A percentile compares a stretch with the other conserved stretches of the same genome.
These are phyloP conservation scores for Enteromius argenteus DNA, from an alignment of 2,797 vertebrate species.

Conservation along the genomic window DNA sequence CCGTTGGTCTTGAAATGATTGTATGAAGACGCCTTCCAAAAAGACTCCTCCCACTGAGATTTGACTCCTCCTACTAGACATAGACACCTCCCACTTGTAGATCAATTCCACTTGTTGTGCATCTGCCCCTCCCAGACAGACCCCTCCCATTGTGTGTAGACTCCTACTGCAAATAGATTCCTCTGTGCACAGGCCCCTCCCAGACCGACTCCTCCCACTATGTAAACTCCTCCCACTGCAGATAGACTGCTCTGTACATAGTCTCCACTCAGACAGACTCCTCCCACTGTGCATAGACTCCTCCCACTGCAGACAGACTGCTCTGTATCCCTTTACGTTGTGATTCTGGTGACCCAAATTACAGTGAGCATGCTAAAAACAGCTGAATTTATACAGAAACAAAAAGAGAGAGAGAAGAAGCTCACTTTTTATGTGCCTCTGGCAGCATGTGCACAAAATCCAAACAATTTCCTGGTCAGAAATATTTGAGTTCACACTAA, in stretches of 20 bases:
- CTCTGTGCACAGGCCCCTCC: neutral
- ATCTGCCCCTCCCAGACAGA: neutral
- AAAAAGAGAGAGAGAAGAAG: neutral
- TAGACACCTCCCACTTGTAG: constrained; percentile 42
- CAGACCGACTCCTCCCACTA: neutral
- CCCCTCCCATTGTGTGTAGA: neutral
- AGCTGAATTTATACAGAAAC: neutral
- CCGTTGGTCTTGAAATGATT: neutral
- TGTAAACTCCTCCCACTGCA: neutral
- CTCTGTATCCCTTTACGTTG: neutral
- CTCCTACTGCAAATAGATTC: neutral
- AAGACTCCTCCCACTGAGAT: neutral
- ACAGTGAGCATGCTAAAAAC: neutral
- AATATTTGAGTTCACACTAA: constrained; percentile 91
- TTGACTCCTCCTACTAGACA: constrained; percentile 8
- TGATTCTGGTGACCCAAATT: constrained; percentile 74
- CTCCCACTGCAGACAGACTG: constrained; percentile 23
- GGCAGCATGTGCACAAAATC: constrained; percentile 87
- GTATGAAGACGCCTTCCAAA: neutral
- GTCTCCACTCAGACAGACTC: neutral
- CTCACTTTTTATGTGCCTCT: constrained; percentile 77
- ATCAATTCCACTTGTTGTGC: neutral
- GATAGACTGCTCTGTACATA: neutral
- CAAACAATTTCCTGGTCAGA: constrained; percentile 89
- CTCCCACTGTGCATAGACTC: neutral